Evolutionary conservation across 2,888 invertebrate species (phyloP).

Genomic region (Mantis religiosa): DNA sequence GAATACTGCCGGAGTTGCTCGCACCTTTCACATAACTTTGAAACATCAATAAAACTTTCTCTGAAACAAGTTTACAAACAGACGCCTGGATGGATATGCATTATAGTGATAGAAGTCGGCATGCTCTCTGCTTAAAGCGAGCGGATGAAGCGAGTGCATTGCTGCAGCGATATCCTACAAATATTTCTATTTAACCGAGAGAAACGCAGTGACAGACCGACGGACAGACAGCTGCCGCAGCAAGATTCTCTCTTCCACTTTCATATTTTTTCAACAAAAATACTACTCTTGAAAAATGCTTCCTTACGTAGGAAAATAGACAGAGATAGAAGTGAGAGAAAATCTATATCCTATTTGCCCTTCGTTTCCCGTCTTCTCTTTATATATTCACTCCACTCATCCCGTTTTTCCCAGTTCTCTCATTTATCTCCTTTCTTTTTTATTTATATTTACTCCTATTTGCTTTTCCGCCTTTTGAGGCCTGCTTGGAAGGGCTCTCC

Average conservation of each 20-base stretch:
- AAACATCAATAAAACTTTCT: no score
- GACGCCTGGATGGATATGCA: not conserved
- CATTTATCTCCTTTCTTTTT: not conserved
- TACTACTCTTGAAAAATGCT: not conserved
- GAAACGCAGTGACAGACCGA: not conserved
- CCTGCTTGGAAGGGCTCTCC: not conserved
- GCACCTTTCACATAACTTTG: no score
- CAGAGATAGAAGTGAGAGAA: not conserved
- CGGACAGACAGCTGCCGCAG: not conserved
- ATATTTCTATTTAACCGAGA: not conserved
- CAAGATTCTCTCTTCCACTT: not conserved
- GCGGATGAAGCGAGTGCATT: not conserved
- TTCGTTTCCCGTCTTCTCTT: not conserved
- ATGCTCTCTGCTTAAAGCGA: not conserved
- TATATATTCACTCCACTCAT: not conserved
- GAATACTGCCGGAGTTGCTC: no score
- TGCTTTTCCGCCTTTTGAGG: not conserved
- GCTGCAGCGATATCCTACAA: not conserved
- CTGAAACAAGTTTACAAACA: no score
- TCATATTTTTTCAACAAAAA: not conserved
- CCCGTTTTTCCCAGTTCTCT: not conserved
- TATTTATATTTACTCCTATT: not conserved
- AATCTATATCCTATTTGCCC: not conserved
- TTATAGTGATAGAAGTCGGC: not conserved
- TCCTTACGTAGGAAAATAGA: not conserved